Evolutionary conservation across 1,140 invertebrate species (phyloP), one percentile per base, ranked within the genome.

Genomic region (Drosophila parabipectinata): DNA sequence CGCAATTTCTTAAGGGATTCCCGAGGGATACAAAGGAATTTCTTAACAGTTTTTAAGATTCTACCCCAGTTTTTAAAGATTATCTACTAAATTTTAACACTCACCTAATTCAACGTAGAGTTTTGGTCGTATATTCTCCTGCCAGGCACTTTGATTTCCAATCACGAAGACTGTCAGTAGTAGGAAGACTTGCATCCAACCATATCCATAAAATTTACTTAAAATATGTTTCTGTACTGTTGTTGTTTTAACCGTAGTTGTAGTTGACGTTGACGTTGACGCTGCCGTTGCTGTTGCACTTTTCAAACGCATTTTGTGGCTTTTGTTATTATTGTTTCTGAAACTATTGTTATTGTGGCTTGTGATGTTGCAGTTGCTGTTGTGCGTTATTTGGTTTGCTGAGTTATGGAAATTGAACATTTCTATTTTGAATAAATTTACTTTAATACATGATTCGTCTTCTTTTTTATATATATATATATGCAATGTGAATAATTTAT

Each of bases 71-170:
- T 21, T 3, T 21, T 21, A 21, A 3, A 3, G 3, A 21, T 21
- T 21, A 21, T 21, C 21, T 55, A 57, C 10, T 18, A 8, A 45
- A 45, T 5, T 1, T 3, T 14, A 14, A 0, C 10, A 66, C 96
- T 95, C 92, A 97, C 96, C 96, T 94, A 96, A 94, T 94, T 96
- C 95, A 91, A 96, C 96, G 94, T 95, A 96, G 94, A 96, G 96
- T 94, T 96, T 97, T 81, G 96, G 96, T 93, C 96, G 94, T 92
- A 96, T 95, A 93, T 97, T 97, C 92, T 96, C 96, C 94, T 97
- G 96, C 96, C 96, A 96, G 78, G 95, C 95, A 92, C 91, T 91
- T 91, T 90, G 80, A 91, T 91, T 91, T 85, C 90, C 90, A 88
- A 91, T 91, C 82, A 91, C 90, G 77, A 79, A 84, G 66, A 91